Evolutionary conservation across 2,888 invertebrate genomes (phyloP), one percentile per base, ranked within the genome.

Genomic region (Ellobium chinense): DNA sequence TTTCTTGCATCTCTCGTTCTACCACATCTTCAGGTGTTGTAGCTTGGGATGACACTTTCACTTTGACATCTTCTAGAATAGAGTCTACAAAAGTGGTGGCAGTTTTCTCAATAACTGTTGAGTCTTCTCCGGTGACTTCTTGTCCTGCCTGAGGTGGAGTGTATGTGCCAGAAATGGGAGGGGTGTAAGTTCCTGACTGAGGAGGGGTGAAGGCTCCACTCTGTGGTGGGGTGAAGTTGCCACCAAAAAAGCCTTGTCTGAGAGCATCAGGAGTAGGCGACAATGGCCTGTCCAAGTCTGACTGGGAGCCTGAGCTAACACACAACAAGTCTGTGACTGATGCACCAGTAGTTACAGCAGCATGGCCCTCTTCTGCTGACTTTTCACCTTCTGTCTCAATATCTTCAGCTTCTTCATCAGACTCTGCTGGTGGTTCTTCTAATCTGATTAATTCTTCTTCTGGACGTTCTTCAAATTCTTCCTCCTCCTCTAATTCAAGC

Each of bases 241-340:
- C 80, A 73, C 84, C 83, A 80, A 89, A 88, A 75, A 88, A 88
- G 21, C 86, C 86, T 82, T 90, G 88, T 62, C 88, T 87, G 65
- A 82, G 83, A 82, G 89, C 89, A 82, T 91, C 90, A 77, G 92
- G 92, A 24, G 91, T 89, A 39, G 95, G 94, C 14, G 94, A 94
- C 66, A 91, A 88, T 34, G 95, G 94, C 85, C 94, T 90, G 85
- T 94, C 94, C 78, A 94, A 93, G n/a, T 94, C 94, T 85, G 93
- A 94, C 88, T 79, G 79, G 4, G 62, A 72, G 1, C 80, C 74
- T 60, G 78, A 73, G 36, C 78, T 79, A 5, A 75, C 27, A 54
- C 69, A 18, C 12, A 80, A 46, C 21, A 79, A n/a, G 24, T 83
- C 81, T 36, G 63, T 24, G 27, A 81, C 58, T n/a, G 72, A 54